A percentile compares a stretch with the other conserved stretches of the same genome.
Evolutionary conservation across 2,113 vertebrate species (phyloP).

Genomic region (Nothobranchius kuhntae): DNA sequence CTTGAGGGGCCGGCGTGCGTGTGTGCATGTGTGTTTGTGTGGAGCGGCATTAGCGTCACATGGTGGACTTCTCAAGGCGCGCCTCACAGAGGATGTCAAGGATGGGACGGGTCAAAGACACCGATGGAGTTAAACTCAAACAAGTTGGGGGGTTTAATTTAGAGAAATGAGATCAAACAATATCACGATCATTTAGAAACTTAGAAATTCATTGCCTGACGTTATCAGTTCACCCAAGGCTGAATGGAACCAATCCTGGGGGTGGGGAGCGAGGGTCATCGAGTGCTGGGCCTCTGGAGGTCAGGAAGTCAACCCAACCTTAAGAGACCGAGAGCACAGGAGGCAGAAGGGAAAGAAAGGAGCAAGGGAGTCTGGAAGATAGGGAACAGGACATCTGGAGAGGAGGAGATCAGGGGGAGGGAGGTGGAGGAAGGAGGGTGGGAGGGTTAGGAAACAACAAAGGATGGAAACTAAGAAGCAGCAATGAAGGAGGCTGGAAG

Average conservation of each 20-base stretch:
- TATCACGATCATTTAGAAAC: constrained; percentile 17
- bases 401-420: constrained; percentile 70
- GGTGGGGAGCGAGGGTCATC: constrained; percentile 36
- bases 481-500: constrained; percentile 47
- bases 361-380: constrained; percentile 77
- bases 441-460: constrained; percentile 60
- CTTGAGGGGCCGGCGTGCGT: constrained; percentile 61
- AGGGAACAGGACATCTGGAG: constrained; percentile 78
- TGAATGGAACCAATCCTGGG: constrained; percentile 25
- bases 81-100: constrained; percentile 56
- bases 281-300: constrained; percentile 63
- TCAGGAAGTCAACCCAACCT: constrained; percentile 69
- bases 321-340: constrained; percentile 51
- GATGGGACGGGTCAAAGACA: constrained; percentile 66
- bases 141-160: neutral
- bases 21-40: constrained; percentile 27
- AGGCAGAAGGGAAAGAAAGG: constrained; percentile 70
- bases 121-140: constrained; percentile 40
- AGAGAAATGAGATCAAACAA: neutral
- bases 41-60: constrained; percentile 49
- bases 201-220: constrained; percentile 51
- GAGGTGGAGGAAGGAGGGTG: constrained; percentile 56
- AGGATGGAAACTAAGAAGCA: constrained; percentile 56
- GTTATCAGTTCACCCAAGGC: constrained; percentile 28
- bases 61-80: constrained; percentile 69